phyloP scores from a whole-genome alignment of 1,140 invertebrate species.

The Aricia agestis region DNA sequence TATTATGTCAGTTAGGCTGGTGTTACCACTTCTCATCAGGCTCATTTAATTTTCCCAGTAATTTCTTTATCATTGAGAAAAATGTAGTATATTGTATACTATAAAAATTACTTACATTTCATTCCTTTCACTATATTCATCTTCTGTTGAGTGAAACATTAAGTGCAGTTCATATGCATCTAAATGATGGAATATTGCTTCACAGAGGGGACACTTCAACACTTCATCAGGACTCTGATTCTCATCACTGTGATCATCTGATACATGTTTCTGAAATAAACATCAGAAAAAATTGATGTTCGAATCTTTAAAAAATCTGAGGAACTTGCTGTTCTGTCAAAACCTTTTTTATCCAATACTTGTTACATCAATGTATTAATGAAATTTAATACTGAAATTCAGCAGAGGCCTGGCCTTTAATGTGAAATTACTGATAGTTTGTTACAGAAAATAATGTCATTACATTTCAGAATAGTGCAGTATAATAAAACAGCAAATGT shows the following conservation, averaged over 20 bases:
- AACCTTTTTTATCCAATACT: no score
- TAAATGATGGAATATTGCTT: constrained; percentile 81
- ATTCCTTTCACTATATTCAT: constrained; percentile 81
- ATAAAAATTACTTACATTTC: constrained; percentile 66
- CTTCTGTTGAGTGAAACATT: constrained; percentile 79
- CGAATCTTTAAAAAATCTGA: not conserved
- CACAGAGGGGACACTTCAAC: constrained; percentile 80
- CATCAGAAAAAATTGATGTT: not conserved
- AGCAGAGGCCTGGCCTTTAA: no score
- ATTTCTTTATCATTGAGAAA: not conserved
- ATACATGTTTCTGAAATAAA: constrained; percentile 76
- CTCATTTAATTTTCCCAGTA: constrained; percentile 9
- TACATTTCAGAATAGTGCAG: no score
- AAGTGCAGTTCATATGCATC: constrained; percentile 81
- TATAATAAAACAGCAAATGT: no score
- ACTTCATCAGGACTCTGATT: constrained; percentile 77
- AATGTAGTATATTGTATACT: not conserved
- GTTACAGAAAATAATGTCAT: no score
- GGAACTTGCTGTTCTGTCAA: not conserved
- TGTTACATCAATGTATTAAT: no score
- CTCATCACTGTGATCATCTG: constrained; percentile 77
- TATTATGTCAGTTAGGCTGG: no score
- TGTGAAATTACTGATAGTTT: no score
- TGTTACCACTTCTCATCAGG: no score
- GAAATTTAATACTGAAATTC: no score